Evolutionary conservation across 2,797 vertebrate species (phyloP).

Genomic region (Neostethus bicornis): DNA sequence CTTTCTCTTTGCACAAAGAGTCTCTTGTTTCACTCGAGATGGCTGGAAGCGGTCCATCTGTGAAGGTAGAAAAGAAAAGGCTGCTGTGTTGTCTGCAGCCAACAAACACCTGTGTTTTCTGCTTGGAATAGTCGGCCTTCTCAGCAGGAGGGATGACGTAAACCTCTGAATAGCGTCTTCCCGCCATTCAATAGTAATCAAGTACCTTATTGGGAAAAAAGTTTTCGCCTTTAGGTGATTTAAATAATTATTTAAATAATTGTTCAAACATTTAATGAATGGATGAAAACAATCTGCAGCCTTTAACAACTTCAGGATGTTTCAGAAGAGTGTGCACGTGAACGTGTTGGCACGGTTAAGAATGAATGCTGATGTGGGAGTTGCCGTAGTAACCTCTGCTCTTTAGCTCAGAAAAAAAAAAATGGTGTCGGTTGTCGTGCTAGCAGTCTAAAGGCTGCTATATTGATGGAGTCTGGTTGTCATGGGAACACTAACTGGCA

Average conservation of each 20-base stretch:
- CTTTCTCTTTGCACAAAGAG: slow-evolving; percentile 54
- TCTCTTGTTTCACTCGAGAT: slow-evolving; percentile 32
- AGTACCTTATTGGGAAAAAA: slow-evolving; percentile 1
- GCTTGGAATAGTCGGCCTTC: not conserved
- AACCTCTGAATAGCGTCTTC: not conserved
- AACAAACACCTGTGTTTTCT: slow-evolving; percentile 15
- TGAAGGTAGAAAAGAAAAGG: slow-evolving; percentile 28
- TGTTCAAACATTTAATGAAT: not conserved
- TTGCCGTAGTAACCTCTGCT: no score
- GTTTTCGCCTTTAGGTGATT: no score
- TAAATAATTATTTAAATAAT: no score
- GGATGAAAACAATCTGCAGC: not conserved
- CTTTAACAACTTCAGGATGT: not conserved
- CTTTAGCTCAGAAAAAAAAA: no score
- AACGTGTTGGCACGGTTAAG: no score
- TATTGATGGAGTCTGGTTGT: no score
- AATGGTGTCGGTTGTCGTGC: no score
- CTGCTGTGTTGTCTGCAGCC: not conserved
- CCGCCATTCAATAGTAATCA: not conserved
- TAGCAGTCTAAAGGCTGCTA: no score
- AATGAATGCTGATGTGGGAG: no score
- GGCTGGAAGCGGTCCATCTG: not conserved
- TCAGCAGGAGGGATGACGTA: not conserved
- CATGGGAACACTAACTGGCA: no score
- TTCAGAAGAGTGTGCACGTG: no score